Evolutionary conservation across 2,113 vertebrate genomes (phyloP).

Genomic region (Sebastes fasciatus): DNA sequence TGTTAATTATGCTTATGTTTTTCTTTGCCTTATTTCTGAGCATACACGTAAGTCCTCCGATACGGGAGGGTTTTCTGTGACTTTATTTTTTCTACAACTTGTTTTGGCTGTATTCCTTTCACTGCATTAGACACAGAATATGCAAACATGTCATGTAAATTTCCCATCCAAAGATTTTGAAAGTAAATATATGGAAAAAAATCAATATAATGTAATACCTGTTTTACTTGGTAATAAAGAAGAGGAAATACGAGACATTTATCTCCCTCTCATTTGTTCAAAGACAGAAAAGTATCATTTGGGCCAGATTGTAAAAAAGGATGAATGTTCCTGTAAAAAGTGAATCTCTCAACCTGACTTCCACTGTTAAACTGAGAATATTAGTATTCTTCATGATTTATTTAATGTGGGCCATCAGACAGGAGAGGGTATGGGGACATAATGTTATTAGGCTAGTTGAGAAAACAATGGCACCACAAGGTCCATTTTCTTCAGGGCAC

Average conservation of each 20-base stretch:
- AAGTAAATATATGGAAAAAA: constrained; percentile 85
- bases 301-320: background rate
- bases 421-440: background rate
- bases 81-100: constrained; percentile 76
- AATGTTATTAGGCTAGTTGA: background rate
- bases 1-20: constrained; percentile 76
- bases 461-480: background rate
- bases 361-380: too few species aligned
- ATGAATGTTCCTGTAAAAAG: background rate
- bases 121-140: constrained; percentile 89
- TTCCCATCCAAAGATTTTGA: constrained; percentile 87
- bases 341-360: background rate
- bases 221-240: constrained; percentile 91
- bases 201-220: constrained; percentile 85
- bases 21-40: constrained; percentile 88
- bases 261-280: constrained; percentile 47
- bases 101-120: constrained; percentile 70
- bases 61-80: constrained; percentile 83
- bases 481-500: background rate
- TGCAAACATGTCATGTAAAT: constrained; percentile 90
- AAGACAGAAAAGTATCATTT: background rate
- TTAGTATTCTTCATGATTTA: background rate
- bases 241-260: constrained; percentile 56
- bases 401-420: background rate
- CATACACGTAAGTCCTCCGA: constrained; percentile 65